phyloP scores from a whole-genome alignment of 2,113 vertebrate genomes.

The Eptesicus fuscus region DNA sequence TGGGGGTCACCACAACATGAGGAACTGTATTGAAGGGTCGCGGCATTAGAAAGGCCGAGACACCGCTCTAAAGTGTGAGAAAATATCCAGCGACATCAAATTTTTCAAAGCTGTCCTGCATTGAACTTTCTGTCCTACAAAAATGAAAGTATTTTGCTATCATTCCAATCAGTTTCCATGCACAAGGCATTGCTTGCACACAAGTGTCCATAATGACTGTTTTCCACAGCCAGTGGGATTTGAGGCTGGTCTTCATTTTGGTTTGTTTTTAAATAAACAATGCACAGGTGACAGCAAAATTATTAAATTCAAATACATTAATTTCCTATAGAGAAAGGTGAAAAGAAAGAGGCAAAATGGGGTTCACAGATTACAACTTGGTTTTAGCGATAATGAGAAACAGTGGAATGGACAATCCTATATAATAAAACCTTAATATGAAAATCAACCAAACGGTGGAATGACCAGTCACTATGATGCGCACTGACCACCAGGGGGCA shows the following conservation, averaged over 20 bases:
- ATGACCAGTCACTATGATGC: too few relatives aligned
- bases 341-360: background rate
- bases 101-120: background rate
- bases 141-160: background rate
- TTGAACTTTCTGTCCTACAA: background rate
- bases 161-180: background rate
- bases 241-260: background rate
- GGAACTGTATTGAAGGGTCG: too few relatives aligned
- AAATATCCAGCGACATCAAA: too few relatives aligned
- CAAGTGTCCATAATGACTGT: background rate
- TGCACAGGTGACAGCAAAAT: background rate
- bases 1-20: too few relatives aligned
- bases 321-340: background rate
- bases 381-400: constrained; percentile 61
- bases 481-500: too few relatives aligned
- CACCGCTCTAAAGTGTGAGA: too few relatives aligned
- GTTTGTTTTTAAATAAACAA: background rate
- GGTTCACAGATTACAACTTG: constrained; percentile 50
- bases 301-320: background rate
- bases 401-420: constrained; percentile 53
- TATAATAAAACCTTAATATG: too few relatives aligned
- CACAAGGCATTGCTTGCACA: background rate
- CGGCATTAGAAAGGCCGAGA: too few relatives aligned
- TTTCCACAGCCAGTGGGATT: background rate
- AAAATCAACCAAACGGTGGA: too few relatives aligned